Evolutionary conservation across 2,113 vertebrate species (phyloP).

Genomic region (Alexandromys fortis): DNA sequence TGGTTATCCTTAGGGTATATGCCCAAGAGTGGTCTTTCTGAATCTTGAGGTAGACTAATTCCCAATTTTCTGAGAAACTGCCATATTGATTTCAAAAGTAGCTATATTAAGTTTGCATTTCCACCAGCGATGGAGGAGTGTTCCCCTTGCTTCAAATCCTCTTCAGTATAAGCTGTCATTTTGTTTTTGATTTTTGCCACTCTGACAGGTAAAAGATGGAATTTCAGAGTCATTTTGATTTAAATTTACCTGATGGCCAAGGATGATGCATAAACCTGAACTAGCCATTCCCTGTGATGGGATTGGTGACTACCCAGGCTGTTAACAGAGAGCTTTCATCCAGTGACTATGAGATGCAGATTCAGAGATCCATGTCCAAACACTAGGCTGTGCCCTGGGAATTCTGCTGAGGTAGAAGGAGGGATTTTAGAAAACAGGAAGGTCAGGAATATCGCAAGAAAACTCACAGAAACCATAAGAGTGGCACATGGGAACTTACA

Average conservation of each 20-base stretch:
- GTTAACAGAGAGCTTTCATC: neutral
- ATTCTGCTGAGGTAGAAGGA: neutral
- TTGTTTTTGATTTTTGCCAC: neutral
- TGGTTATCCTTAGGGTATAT: too few relatives aligned
- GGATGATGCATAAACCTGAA: too few relatives aligned
- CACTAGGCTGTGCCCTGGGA: neutral
- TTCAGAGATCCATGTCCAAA: neutral
- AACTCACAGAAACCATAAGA: too few relatives aligned
- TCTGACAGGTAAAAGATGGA: too few relatives aligned
- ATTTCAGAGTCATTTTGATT: too few relatives aligned
- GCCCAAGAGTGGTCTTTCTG: neutral
- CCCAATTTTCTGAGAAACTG: too few relatives aligned
- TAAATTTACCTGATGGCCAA: too few relatives aligned
- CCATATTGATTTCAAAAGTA: neutral
- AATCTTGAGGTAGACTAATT: neutral
- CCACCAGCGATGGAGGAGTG: neutral
- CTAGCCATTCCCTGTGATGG: neutral
- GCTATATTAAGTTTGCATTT: neutral
- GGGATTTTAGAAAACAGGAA: neutral
- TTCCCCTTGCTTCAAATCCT: neutral
- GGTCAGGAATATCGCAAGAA: too few relatives aligned
- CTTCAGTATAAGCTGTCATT: neutral
- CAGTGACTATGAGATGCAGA: neutral
- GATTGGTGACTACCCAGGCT: neutral
- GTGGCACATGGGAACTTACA: too few relatives aligned